Conservation (phyloP, 1,140 invertebrate genomes). For the Leptinotarsa defecta region DNA sequence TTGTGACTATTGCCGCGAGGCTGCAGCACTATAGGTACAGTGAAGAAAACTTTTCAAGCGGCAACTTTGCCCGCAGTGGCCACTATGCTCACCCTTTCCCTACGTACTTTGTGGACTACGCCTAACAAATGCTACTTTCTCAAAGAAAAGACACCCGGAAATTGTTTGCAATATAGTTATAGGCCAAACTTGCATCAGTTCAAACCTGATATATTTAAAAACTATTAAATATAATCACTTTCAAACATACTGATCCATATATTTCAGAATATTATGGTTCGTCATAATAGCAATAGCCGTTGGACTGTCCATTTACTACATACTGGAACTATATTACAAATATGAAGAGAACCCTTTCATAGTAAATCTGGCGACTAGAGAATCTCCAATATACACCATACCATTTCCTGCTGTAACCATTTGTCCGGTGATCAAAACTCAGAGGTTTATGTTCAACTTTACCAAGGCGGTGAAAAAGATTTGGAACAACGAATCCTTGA, state of each 20-base stretch:
- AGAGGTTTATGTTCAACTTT: not conserved
- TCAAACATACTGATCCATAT: not conserved
- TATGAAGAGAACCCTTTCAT: constrained; percentile 62
- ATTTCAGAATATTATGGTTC: constrained; percentile 40
- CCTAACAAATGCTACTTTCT: too few relatives aligned
- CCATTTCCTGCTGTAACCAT: constrained; percentile 63
- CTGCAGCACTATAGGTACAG: too few relatives aligned
- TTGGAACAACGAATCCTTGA: not conserved
- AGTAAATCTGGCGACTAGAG: constrained; percentile 60
- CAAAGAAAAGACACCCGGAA: too few relatives aligned
- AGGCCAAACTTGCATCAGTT: not conserved
- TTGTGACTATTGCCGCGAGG: too few relatives aligned
- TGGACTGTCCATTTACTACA: constrained; percentile 32
- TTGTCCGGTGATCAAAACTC: constrained; percentile 55
- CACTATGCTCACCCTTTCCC: too few relatives aligned
- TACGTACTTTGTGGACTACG: too few relatives aligned
- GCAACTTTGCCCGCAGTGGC: too few relatives aligned
- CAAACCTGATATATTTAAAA: not conserved
- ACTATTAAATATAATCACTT: not conserved
- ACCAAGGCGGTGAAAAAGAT: not conserved
- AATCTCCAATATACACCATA: constrained; percentile 60
- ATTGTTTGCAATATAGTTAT: too few relatives aligned
- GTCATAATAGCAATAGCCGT: constrained; percentile 28
- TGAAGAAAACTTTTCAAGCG: too few relatives aligned
- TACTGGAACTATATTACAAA: constrained; percentile 56